Evolutionary conservation across 1,140 invertebrate species (phyloP).

Genomic region (Rhagoletis pomonella): DNA sequence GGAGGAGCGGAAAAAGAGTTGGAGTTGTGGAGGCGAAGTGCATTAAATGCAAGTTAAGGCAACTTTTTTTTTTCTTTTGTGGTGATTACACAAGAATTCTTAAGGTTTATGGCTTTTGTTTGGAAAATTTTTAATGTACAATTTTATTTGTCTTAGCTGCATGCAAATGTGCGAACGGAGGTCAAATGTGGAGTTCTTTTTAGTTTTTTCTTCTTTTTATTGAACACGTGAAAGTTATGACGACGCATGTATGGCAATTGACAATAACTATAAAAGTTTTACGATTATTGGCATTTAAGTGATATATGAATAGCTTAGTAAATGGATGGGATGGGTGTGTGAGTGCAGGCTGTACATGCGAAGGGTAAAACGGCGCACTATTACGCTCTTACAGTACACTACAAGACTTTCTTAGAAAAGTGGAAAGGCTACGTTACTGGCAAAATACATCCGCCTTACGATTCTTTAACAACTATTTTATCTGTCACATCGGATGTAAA

Average conservation of each 20-base stretch:
- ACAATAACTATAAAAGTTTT: conserved; percentile 32
- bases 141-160: conserved; percentile 15
- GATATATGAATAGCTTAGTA: conserved; percentile 10
- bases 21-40: too few relatives aligned
- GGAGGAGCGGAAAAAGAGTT: not conserved
- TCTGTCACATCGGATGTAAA: too few relatives aligned
- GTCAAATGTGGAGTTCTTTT: conserved; percentile 11
- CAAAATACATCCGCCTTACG: too few relatives aligned
- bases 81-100: not conserved
- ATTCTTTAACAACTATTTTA: too few relatives aligned
- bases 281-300: conserved; percentile 46
- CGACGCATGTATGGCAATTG: not conserved
- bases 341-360: too few relatives aligned
- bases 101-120: conserved; percentile 29
- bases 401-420: too few relatives aligned
- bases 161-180: not conserved
- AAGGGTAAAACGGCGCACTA: too few relatives aligned
- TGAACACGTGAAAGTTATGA: not conserved
- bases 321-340: too few relatives aligned
- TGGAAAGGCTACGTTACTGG: too few relatives aligned
- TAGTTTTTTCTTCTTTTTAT: not conserved
- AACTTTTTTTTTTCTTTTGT: not conserved
- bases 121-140: conserved; percentile 14
- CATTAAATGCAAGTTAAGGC: too few relatives aligned
- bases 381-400: too few relatives aligned